Conservation (phyloP, 2,888 invertebrate genomes). For the Tanypteryx hageni region DNA sequence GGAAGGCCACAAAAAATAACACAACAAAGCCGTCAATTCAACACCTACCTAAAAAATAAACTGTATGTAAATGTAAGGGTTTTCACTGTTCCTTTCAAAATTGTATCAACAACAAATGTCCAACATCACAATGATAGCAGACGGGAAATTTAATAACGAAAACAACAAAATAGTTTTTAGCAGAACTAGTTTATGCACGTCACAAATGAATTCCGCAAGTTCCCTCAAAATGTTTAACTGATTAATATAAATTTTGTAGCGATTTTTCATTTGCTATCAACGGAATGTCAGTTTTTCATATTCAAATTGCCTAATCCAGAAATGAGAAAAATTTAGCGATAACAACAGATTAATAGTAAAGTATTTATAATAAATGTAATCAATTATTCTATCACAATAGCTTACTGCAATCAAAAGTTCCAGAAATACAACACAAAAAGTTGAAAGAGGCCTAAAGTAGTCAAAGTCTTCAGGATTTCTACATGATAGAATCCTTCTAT, state of each 20-base stretch:
- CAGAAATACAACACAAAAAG: not conserved
- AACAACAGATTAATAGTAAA: not conserved
- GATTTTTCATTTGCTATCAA: too few species aligned
- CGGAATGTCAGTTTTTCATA: too few species aligned
- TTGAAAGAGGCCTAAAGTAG: slow-evolving; percentile 14
- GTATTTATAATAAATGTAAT: not conserved
- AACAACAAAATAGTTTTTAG: not conserved
- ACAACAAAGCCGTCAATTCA: not conserved
- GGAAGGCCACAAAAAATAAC: slow-evolving; percentile 56
- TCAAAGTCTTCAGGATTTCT: slow-evolving; percentile 36
- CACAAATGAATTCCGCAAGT: not conserved
- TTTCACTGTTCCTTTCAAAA: not conserved
- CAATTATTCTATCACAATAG: not conserved
- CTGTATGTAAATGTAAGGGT: not conserved
- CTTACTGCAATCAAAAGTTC: slow-evolving; percentile 31
- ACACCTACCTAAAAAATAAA: slow-evolving; percentile 20
- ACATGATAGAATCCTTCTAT: not conserved
- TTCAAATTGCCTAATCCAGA: not conserved
- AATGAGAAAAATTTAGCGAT: not conserved
- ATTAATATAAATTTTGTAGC: too few species aligned
- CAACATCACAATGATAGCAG: not conserved
- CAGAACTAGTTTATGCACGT: too few species aligned
- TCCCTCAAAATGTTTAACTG: not conserved
- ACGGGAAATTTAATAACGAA: not conserved
- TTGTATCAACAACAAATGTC: not conserved